A percentile compares a stretch with the other conserved stretches of the same genome.
These are phyloP conservation scores for Strix aluco DNA, from an alignment of 2,113 vertebrate genomes.

Conservation along the genomic window DNA sequence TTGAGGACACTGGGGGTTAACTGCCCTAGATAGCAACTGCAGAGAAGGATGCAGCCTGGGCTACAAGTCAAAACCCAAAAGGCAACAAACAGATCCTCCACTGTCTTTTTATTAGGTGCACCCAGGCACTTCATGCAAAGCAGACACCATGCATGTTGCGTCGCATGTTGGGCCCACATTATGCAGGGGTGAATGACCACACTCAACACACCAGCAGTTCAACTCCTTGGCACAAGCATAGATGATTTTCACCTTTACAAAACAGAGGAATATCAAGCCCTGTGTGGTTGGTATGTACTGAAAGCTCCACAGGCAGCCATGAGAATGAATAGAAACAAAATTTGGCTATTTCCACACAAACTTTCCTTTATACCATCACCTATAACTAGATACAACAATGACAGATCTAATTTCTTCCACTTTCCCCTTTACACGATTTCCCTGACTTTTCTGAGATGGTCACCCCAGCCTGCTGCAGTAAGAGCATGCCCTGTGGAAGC, in stretches of 20 bases:
- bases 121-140: not conserved
- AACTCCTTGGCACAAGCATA: not conserved
- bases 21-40: not conserved
- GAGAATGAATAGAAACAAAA: not conserved
- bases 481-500: not conserved
- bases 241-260: not conserved
- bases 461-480: not conserved
- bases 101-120: not conserved
- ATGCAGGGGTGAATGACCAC: not conserved
- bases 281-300: not conserved
- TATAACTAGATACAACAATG: not conserved
- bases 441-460: not conserved
- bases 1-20: not conserved
- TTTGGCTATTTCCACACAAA: not conserved
- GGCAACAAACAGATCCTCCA: not conserved
- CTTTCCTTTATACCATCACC: not conserved
- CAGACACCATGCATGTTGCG: not conserved
- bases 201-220: not conserved
- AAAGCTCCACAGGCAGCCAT: not conserved
- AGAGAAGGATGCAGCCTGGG: not conserved
- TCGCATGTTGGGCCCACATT: rapidly evolving
- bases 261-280: not conserved
- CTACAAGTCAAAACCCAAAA: not conserved
- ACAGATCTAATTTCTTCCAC: not conserved
- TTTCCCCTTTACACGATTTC: not conserved